phyloP scores from a whole-genome alignment of 2,888 invertebrate genomes.

The Oegoconia quadripuncta region DNA sequence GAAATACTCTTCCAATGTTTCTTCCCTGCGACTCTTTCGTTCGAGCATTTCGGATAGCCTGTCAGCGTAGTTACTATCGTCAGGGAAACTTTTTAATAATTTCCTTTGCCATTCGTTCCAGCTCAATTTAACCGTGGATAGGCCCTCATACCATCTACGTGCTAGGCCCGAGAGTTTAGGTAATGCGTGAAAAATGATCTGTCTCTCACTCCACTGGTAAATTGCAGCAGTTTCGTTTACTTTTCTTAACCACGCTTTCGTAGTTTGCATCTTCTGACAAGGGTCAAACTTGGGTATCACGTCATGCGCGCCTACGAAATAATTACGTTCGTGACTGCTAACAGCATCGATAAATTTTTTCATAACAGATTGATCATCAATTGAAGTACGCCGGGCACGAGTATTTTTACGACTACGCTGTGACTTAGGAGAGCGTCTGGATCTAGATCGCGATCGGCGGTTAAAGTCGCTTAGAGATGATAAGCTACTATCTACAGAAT shows the following conservation, averaged over 20 bases:
- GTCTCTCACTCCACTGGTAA: constrained; percentile 8
- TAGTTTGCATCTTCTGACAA: constrained; percentile 1
- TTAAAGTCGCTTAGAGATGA: no score
- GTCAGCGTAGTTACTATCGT: constrained; percentile 17
- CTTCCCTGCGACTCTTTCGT: constrained; percentile 9
- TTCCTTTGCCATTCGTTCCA: constrained; percentile 10
- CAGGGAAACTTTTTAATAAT: constrained; percentile 15
- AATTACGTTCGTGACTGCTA: not conserved
- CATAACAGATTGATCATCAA: no score
- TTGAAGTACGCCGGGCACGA: no score
- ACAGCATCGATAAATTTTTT: not conserved
- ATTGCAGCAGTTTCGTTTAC: constrained; percentile 7
- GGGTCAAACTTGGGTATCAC: constrained; percentile 11
- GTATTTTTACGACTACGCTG: no score
- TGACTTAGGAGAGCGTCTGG: no score
- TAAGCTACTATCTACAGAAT: no score
- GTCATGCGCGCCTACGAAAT: constrained; percentile 1
- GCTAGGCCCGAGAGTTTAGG: constrained; percentile 9
- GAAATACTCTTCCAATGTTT: constrained; percentile 8
- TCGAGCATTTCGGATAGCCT: constrained; percentile 12
- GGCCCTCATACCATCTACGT: constrained; percentile 8
- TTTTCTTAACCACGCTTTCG: constrained; percentile 4
- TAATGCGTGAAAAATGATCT: constrained; percentile 8
- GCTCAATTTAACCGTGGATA: constrained; percentile 1
- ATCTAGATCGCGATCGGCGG: no score